Conservation (phyloP, 2,888 invertebrate species). For the Noctua fimbriata region DNA sequence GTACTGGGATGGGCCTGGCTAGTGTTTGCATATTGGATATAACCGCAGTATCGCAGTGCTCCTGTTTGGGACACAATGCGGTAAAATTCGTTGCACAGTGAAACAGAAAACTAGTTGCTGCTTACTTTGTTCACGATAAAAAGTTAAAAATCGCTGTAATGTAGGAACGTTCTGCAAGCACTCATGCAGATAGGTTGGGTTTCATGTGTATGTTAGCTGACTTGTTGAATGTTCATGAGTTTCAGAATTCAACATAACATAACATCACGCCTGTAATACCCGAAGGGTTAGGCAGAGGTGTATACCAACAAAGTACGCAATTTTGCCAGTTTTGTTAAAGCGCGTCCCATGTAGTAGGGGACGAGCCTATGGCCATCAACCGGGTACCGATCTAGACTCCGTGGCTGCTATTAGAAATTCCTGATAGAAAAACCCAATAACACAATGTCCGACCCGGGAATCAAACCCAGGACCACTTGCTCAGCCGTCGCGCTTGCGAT, state of each 20-base stretch:
- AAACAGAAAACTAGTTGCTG: slow-evolving; percentile 27
- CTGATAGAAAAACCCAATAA: too few relatives aligned
- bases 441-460: too few relatives aligned
- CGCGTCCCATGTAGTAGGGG: too few relatives aligned
- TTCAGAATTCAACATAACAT: neutral
- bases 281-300: too few relatives aligned
- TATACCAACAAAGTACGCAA: too few relatives aligned
- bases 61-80: slow-evolving; percentile 63
- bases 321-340: too few relatives aligned
- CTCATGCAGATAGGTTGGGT: neutral
- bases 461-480: too few relatives aligned
- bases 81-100: slow-evolving; percentile 47
- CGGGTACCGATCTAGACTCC: too few relatives aligned
- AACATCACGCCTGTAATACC: too few relatives aligned
- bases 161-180: neutral
- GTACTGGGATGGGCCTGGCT: slow-evolving; percentile 67
- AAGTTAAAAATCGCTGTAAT: slow-evolving; percentile 21
- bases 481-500: too few relatives aligned
- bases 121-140: slow-evolving; percentile 22
- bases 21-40: slow-evolving; percentile 83
- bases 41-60: slow-evolving; percentile 72
- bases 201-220: neutral
- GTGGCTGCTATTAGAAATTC: too few relatives aligned
- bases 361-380: too few relatives aligned
- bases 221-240: neutral